Evolutionary conservation across 2,888 invertebrate species (phyloP), one percentile per base, ranked within the genome.

Genomic region (Craniophora ligustri): DNA sequence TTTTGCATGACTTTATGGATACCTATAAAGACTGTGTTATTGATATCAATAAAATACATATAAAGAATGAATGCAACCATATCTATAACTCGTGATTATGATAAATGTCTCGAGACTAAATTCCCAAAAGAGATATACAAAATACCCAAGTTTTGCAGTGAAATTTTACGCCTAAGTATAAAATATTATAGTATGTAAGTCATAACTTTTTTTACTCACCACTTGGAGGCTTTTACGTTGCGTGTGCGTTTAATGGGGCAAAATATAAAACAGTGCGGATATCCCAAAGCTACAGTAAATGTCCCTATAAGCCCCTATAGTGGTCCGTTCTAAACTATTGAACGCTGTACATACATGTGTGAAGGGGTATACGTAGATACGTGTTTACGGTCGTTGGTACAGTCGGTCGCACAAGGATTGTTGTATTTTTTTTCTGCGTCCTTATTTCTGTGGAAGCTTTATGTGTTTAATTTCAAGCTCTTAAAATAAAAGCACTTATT

Each of bases 301-400:
- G 55, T 67, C 46, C 61, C 62, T 58, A 75, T 72, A 75, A 68
- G 56, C 73, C 56, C 38, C 42, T 49, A 54, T 64, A 62, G 58
- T 42, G 56, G 56, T 68, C 59, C 57, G 42, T 41, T 68, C 62
- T 75, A 65, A 72, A 68, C 72, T 72, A 75, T 65, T 58, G 53
- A 65, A 38, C 57, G 51, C 26, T 74, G 46, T 63, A 67, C 61
- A 15, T 42, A 49, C 50, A 57, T 61, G 45, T 60, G 13, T 56
- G 58, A 11, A 51, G 28, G 36, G 15, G 41, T 59, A 57, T 61
- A 71, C 44, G 64, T 76, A 50, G 54, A 60, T 64, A 64, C 49
- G 58, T 72, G 70, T 75, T 78, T 78, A 75, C 66, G 65, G 70
- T 67, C 69, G 60, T 46, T 51, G 49, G 75, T 66, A 70, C 57